Base-by-base conservation (phyloP, 2,797 vertebrate genomes). In the Rhabdomys pumilio region DNA sequence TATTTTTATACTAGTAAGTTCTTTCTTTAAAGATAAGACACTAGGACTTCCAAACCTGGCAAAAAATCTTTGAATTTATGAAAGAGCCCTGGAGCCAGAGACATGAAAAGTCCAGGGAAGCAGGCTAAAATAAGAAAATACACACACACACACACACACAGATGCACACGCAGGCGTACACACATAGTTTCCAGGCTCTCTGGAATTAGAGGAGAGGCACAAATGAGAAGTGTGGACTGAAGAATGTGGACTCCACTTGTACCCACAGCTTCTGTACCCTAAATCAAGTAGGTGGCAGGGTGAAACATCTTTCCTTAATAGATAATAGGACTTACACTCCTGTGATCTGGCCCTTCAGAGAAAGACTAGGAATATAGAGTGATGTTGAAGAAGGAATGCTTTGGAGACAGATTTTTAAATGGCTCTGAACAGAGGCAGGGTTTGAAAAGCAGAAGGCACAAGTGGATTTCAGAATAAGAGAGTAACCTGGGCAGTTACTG, bases 171-270 rank as follows among this genome's bases (percentile, higher is more conserved):
- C n/a, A 73, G 7, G 4, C 69, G 22, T n/a, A 38, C n/a, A 38
- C 34, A 22, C 6, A 17, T 90, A 57, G 90, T 85, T 90, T 53
- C 91, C 95, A 93, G 90, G 63, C 55, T 91, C 1, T 94, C 96
- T 86, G 61, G 22, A 75, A 38, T 76, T 86, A 50, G 31, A 94
- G 50, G 63, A 91, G 44, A 83, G 57, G 19, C 22, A 90, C 22
- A 77, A 88, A 95, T 41, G 38, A 50, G 15, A 90, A 57, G 85
- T 6, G 11, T 29, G 65, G 4, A 61, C 2, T 88, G 81, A 80
- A 69, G 50, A 96, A 81, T 22, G 38, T 88, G 44, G 4, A 34
- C 24, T 84, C 44, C 90, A 2, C 47, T 63, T 92, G 72, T 26
- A 91, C 38, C 84, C 50, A 75, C 24, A 91, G n/a, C 50, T 57